Evolutionary conservation across 2,797 vertebrate genomes (phyloP).

Genomic region (Tamandua tetradactyla): DNA sequence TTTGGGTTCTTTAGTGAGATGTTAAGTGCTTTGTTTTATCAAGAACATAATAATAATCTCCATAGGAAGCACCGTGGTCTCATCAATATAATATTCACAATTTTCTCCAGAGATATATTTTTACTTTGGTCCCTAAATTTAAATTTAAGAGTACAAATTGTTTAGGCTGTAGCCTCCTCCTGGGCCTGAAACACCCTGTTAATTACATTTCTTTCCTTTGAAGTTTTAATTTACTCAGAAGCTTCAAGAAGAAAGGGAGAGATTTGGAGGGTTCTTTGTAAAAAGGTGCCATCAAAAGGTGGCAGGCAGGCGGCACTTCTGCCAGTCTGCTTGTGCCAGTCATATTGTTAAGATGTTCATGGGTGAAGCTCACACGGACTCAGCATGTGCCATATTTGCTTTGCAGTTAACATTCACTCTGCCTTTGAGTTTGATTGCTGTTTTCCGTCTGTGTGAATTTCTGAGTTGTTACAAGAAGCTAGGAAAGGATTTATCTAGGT

Average conservation of each 20-base stretch:
- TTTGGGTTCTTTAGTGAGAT: constrained; percentile 10
- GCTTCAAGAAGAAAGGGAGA: constrained; percentile 59
- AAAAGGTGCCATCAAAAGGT: constrained; percentile 63
- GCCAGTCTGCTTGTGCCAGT: constrained; percentile 50
- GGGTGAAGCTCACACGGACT: constrained; percentile 48
- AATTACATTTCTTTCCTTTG: background rate
- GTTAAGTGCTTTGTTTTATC: constrained; percentile 2
- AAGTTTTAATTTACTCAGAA: constrained; percentile 39
- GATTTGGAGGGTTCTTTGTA: constrained; percentile 39
- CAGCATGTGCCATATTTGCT: constrained; percentile 43
- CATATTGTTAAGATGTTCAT: constrained; percentile 44
- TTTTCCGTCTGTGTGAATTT: constrained; percentile 22
- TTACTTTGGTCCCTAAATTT: constrained; percentile 7
- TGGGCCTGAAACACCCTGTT: background rate
- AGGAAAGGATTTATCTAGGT: constrained; percentile 5
- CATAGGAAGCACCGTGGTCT: background rate
- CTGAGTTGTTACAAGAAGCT: constrained; percentile 42
- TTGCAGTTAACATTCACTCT: constrained; percentile 38
- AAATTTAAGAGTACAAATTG: background rate
- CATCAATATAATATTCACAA: background rate
- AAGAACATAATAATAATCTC: background rate
- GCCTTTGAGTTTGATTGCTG: constrained; percentile 36
- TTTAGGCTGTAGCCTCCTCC: background rate
- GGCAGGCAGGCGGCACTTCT: constrained; percentile 7
- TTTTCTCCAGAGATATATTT: constrained; percentile 20